Evolutionary conservation across 2,888 invertebrate genomes (phyloP), one percentile per base, ranked within the genome.

Genomic region (Argyresthia goedartella): DNA sequence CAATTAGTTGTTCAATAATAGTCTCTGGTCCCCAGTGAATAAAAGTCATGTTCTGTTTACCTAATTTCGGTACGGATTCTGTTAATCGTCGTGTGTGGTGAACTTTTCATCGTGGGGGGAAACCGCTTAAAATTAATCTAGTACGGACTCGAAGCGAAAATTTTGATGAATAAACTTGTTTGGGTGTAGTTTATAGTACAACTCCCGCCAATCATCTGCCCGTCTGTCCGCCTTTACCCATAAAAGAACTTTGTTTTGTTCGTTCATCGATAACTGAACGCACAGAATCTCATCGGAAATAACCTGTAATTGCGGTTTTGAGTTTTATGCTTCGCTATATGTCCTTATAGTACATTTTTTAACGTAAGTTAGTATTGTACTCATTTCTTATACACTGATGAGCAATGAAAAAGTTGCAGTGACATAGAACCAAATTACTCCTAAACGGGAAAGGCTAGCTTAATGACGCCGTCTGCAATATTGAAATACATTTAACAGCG

Each of bases 91-190:
- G 65, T 64, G 63, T 63, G 63, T 65, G 67, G 55, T 68, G 59
- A 79, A 78, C 65, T 76, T 78, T 78, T 76, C 76, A 77, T 78
- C 77, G 70, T 67, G 60, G 62, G 64, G 61, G 62, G 63, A 66
- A 45, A 48, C 50, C 14, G 11, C 10, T 48, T 41, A 49, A 55
- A 56, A 54, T 53, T 55, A 48, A 44, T 55, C 52, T 47, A 43
- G 47, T 55, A 49, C 15, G 53, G 56, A 13, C n/a, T 44, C 8
- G 44, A 9, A 8, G 9, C 7, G 14, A 14, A 44, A 14, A 9
- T 44, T 14, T 25, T 25, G 25, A 25, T 25, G 2, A 44, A 44
- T 44, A n/a, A 44, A 44, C n/a, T 44, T 14, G 44, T 44, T 44
- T 44, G 13, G 8, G 44, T 44, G 15, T 7, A 14, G 15, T 15